Evolutionary conservation across 1,140 invertebrate genomes (phyloP).

Genomic region (Panagrolaimus sp.): DNA sequence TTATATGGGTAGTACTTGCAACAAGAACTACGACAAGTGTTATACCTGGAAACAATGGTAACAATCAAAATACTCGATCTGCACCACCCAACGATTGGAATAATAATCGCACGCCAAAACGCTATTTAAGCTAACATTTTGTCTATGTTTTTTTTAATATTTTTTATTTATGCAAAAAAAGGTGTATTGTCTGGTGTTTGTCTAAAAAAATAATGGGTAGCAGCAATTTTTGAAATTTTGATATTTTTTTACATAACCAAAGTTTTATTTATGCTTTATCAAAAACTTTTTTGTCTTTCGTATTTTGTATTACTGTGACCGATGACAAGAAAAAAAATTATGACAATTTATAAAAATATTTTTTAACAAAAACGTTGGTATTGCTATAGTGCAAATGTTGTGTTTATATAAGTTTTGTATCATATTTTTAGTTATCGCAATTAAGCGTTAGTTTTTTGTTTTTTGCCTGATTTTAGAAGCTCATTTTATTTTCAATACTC

Average conservation of each 20-base stretch:
- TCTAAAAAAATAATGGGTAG: too few species aligned
- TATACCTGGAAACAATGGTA: conserved; percentile 10
- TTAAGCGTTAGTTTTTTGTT: too few species aligned
- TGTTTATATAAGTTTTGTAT: too few species aligned
- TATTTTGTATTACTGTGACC: too few species aligned
- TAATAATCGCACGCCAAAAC: background rate
- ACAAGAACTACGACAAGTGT: conserved; percentile 19
- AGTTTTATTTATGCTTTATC: background rate
- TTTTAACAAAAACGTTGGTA: too few species aligned
- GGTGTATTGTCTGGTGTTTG: background rate
- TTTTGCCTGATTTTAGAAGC: too few species aligned
- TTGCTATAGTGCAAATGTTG: too few species aligned
- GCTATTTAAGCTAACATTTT: background rate
- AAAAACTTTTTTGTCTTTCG: background rate
- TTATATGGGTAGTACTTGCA: conserved; percentile 49
- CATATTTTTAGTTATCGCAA: too few species aligned
- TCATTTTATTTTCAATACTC: too few species aligned
- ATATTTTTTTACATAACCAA: background rate
- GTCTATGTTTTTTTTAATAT: conserved; percentile 16
- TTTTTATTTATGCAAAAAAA: conserved; percentile 8
- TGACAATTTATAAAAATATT: too few species aligned
- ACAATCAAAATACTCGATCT: conserved; percentile 6
- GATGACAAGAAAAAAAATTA: too few species aligned
- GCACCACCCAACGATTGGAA: background rate
- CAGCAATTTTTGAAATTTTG: background rate